These are phyloP conservation scores for Romanogobio albipinnatus DNA, from an alignment of 2,113 vertebrate genomes.

Conservation along the genomic window DNA sequence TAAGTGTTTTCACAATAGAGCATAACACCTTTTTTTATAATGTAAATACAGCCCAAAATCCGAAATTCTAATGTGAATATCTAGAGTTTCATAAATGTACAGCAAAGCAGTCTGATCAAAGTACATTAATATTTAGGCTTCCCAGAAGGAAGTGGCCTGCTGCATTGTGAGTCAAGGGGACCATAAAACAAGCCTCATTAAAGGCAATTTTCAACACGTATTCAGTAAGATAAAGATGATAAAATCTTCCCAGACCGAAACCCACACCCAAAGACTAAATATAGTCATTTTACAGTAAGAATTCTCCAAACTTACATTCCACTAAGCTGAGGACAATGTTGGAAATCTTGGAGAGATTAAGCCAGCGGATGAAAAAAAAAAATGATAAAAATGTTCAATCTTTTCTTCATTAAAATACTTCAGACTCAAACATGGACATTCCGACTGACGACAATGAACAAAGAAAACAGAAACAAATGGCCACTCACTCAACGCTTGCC, in stretches of 20 bases:
- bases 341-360: conserved; percentile 30
- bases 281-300: conserved; percentile 9
- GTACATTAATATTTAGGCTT: conserved; percentile 3
- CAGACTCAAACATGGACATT: conserved; percentile 1
- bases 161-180: conserved; percentile 28
- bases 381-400: neutral
- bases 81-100: neutral
- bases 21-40: neutral
- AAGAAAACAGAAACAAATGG: conserved; percentile 14
- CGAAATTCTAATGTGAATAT: neutral
- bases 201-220: conserved; percentile 30
- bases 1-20: neutral
- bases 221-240: conserved; percentile 20
- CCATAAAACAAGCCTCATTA: conserved; percentile 51
- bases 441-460: neutral
- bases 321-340: conserved; percentile 23
- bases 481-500: neutral
- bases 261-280: conserved; percentile 42
- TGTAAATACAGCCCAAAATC: neutral
- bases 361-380: neutral
- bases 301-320: conserved; percentile 23
- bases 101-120: neutral
- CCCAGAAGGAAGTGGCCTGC: conserved; percentile 32
- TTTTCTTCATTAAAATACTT: conserved; percentile 12
- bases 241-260: conserved; percentile 11